Evolutionary conservation across 2,888 invertebrate genomes (phyloP).

Genomic region (Lasiommata megera): DNA sequence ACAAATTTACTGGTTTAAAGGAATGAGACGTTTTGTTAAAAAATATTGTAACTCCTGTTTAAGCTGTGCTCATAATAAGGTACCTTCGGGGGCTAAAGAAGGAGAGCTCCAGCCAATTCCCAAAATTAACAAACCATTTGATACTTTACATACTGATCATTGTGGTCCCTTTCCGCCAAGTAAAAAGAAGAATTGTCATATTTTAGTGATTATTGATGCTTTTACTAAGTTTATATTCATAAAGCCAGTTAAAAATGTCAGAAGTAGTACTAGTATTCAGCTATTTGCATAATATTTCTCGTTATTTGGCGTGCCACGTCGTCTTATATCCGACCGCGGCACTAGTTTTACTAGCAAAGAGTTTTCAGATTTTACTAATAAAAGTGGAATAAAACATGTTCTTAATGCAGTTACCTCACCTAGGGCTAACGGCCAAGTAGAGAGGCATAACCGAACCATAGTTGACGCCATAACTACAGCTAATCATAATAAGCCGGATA

Average conservation of each 20-base stretch:
- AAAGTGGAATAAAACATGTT: conserved; percentile 25
- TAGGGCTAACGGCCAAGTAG: conserved; percentile 25
- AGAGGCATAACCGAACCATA: conserved; percentile 14
- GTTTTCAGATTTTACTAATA: conserved; percentile 13
- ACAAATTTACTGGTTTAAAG: conserved; percentile 33
- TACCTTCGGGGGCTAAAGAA: conserved; percentile 21
- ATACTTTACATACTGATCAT: conserved; percentile 38
- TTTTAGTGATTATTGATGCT: conserved; percentile 29
- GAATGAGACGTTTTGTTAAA: conserved; percentile 32
- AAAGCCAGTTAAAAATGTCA: conserved; percentile 23
- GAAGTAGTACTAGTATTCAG: conserved; percentile 9
- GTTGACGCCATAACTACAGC: conserved; percentile 35
- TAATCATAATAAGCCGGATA: conserved; percentile 36
- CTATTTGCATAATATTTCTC: conserved; percentile 16
- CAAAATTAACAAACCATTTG: conserved; percentile 30
- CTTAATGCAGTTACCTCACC: conserved; percentile 32
- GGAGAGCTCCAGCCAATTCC: conserved; percentile 34
- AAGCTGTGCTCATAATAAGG: conserved; percentile 15
- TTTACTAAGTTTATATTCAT: conserved; percentile 32
- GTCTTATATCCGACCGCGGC: conserved; percentile 28
- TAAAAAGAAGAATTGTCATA: conserved; percentile 26
- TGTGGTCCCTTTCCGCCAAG: conserved; percentile 30
- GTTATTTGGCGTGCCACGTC: conserved; percentile 19
- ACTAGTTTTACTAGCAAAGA: conserved; percentile 24
- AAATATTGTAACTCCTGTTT: conserved; percentile 32